A percentile compares a stretch with the other conserved stretches of the same genome.
Conservation (phyloP, 30 jellyfish, hydroid and myxozoan species). For the Mastigias papua region DNA sequence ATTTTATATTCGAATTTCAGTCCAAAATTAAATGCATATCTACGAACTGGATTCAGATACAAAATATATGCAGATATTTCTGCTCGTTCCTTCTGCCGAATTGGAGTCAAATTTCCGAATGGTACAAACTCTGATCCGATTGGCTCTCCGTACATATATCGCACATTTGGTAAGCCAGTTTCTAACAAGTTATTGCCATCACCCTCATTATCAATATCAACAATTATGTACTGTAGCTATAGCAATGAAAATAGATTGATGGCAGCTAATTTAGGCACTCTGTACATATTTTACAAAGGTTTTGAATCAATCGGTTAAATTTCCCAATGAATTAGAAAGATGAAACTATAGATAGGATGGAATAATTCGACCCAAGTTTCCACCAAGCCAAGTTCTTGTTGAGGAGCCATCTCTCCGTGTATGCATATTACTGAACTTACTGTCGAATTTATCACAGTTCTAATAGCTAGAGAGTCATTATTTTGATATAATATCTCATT, state of each 20-base stretch:
- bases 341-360: neutral
- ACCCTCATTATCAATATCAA: too few relatives aligned
- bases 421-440: too few relatives aligned
- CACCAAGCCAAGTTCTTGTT: too few relatives aligned
- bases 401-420: too few relatives aligned
- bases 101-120: conserved; percentile 25
- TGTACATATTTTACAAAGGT: neutral
- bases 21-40: neutral
- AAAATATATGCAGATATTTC: neutral
- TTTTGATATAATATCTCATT: too few relatives aligned
- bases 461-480: too few relatives aligned
- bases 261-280: neutral
- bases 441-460: too few relatives aligned
- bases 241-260: neutral
- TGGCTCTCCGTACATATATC: neutral
- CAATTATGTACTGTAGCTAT: neutral
- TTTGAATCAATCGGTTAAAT: too few relatives aligned
- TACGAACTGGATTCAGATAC: conserved; percentile 8
- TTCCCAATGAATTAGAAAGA: neutral
- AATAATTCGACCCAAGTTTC: neutral
- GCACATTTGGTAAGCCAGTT: neutral
- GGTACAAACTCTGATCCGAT: neutral
- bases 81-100: neutral
- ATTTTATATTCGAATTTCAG: neutral
- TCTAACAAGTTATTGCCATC: too few relatives aligned